phyloP scores from a whole-genome alignment of 2,113 vertebrate genomes.

The Cyprinus carpio region DNA sequence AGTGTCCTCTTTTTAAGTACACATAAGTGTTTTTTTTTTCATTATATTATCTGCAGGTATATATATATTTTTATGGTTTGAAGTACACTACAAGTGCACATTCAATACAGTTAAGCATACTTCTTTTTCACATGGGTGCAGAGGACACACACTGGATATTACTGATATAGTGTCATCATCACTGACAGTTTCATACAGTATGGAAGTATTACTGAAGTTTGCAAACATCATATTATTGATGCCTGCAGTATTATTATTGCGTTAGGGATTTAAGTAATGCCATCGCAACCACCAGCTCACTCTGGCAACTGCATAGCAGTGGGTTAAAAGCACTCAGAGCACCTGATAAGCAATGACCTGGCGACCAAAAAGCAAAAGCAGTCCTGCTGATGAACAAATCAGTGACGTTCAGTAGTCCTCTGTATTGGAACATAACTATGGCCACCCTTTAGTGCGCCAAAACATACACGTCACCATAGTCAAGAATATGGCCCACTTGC shows the following conservation, averaged over 20 bases:
- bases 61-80: no score
- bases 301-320: no score
- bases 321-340: not conserved
- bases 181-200: not conserved
- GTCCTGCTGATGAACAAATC: not conserved
- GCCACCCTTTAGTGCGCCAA: conserved; percentile 1
- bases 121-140: no score
- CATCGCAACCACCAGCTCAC: not conserved
- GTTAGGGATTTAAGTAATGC: not conserved
- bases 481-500: conserved; percentile 2
- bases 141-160: not conserved
- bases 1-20: no score
- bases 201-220: not conserved
- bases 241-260: not conserved
- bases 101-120: no score
- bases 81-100: no score
- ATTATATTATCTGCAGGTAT: no score
- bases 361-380: not conserved
- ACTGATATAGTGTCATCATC: not conserved
- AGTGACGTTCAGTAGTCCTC: not conserved
- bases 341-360: no score
- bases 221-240: not conserved
- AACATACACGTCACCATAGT: not conserved
- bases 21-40: no score
- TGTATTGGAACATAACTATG: conserved; percentile 35